Conservation (phyloP, 2,797 vertebrate species). For the Myotis pilosus region DNA sequence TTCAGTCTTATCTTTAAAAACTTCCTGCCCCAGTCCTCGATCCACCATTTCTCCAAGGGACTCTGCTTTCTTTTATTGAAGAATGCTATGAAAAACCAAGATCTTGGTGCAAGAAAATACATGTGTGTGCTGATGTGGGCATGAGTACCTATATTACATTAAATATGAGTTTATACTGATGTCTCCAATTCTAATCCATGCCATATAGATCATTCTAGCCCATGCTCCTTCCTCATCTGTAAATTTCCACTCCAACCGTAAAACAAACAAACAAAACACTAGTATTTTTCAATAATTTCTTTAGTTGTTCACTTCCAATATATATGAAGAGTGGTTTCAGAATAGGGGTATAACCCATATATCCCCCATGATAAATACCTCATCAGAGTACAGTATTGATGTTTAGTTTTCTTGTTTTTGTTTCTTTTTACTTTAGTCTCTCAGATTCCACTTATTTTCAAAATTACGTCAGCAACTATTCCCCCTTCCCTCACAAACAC, state of each 20-base stretch:
- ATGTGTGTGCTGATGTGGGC: not conserved
- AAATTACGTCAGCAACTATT: not conserved
- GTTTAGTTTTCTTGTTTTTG: not conserved
- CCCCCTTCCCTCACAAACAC: not conserved
- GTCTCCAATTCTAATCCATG: not conserved
- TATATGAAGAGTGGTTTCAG: not conserved
- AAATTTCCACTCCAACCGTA: not conserved
- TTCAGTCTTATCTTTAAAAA: not conserved
- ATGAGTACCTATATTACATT: not conserved
- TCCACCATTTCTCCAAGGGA: not conserved
- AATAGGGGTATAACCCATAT: not conserved
- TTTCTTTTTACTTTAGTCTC: not conserved
- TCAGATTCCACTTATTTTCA: not conserved
- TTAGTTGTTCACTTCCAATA: not conserved
- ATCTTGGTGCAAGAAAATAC: not conserved
- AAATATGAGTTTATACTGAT: not conserved
- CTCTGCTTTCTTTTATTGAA: not conserved
- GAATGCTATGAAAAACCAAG: not conserved
- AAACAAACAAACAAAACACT: not conserved
- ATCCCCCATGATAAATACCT: not conserved
- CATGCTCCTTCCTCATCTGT: not conserved
- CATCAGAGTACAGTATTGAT: not conserved
- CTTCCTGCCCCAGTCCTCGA: not conserved
- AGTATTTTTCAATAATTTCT: not conserved
- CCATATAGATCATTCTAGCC: not conserved